A percentile compares a stretch with the other conserved stretches of the same genome.
Conservation (phyloP, 1,140 invertebrate species). For the Grapholita molesta region DNA sequence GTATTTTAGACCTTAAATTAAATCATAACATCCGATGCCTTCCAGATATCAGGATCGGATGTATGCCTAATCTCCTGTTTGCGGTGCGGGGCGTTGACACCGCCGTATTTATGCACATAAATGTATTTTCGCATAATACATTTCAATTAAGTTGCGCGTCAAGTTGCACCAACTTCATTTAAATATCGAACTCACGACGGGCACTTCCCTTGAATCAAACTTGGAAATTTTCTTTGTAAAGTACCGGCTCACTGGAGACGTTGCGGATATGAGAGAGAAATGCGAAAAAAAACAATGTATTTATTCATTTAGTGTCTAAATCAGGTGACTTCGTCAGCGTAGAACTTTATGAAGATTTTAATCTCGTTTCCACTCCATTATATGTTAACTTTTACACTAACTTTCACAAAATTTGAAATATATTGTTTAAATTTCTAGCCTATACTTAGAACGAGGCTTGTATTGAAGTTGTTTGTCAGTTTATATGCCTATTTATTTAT, state of each 20-base stretch:
- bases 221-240: constrained; percentile 39
- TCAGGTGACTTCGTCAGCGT: too few species aligned
- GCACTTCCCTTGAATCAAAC: constrained; percentile 41
- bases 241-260: constrained; percentile 19
- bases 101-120: constrained; percentile 17
- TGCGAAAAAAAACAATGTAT: too few species aligned
- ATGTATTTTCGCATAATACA: constrained; percentile 55
- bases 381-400: too few species aligned
- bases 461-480: too few species aligned
- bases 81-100: constrained; percentile 12
- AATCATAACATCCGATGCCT: constrained; percentile 8
- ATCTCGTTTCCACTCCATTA: too few species aligned
- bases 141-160: constrained; percentile 59
- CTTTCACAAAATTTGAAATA: too few species aligned
- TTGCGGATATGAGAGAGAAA: too few species aligned
- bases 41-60: constrained; percentile 5
- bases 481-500: too few species aligned
- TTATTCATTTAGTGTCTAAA: background rate
- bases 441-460: too few species aligned
- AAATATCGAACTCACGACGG: constrained; percentile 60
- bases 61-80: constrained; percentile 7
- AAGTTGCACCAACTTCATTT: constrained; percentile 55
- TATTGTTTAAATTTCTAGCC: too few species aligned
- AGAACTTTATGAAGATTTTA: too few species aligned
- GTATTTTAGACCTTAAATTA: background rate